Conservation (phyloP, 2,888 invertebrate genomes). For the Folsomia candida region DNA sequence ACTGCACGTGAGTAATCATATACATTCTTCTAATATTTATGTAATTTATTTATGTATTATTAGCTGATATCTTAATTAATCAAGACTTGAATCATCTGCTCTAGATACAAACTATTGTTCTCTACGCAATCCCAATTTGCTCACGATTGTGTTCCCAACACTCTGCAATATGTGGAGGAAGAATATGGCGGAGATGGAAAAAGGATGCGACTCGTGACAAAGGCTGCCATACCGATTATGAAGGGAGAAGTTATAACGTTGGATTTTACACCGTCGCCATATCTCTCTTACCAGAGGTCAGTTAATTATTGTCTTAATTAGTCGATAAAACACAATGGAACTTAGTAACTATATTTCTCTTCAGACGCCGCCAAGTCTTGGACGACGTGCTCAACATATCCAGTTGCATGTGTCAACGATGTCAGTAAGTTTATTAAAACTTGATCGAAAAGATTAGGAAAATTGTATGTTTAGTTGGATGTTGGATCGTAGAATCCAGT, state of each 20-base stretch:
- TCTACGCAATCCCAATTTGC: slow-evolving; percentile 41
- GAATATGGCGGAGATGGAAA: slow-evolving; percentile 27
- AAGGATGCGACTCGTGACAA: slow-evolving; percentile 38
- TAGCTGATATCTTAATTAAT: background rate
- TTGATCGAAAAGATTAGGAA: too few relatives aligned
- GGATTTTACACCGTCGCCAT: slow-evolving; percentile 46
- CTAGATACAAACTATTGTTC: slow-evolving; percentile 44
- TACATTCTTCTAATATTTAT: slow-evolving; percentile 6
- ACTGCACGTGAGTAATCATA: slow-evolving; percentile 38
- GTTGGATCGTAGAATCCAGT: too few relatives aligned
- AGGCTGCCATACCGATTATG: slow-evolving; percentile 40
- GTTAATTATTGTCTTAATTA: too few relatives aligned
- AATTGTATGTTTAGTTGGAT: too few relatives aligned
- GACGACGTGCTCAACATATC: slow-evolving; percentile 36
- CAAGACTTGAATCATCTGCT: background rate
- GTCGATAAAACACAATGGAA: background rate
- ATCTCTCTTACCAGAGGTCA: slow-evolving; percentile 33
- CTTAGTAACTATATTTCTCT: background rate
- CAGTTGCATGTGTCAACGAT: slow-evolving; percentile 40
- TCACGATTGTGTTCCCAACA: slow-evolving; percentile 48
- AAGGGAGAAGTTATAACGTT: slow-evolving; percentile 42
- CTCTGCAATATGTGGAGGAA: slow-evolving; percentile 43
- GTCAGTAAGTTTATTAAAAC: too few relatives aligned
- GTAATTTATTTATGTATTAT: background rate
- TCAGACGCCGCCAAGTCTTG: slow-evolving; percentile 18